Evolutionary conservation across 2,797 vertebrate species (phyloP), one percentile per base, ranked within the genome.

Genomic region (Vireo griseus): DNA sequence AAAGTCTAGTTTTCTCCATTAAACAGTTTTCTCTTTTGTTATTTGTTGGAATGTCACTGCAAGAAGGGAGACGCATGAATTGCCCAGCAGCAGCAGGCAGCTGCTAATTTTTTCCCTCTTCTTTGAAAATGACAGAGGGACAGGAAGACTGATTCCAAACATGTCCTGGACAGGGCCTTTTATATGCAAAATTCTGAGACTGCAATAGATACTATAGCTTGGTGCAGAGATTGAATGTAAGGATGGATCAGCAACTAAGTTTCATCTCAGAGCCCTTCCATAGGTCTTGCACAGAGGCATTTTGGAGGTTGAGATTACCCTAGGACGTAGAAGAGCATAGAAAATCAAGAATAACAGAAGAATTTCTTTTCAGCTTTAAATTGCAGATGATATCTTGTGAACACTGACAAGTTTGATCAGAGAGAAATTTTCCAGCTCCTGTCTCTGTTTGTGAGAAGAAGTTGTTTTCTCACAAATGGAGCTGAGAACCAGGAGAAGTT

Each of bases 1-100:
- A 52, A 91, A 96, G 66, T 91, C 79, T 96, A 85, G 63, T 82
- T 94, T 96, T 88, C 90, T 95, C 26, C 35, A 16, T 68, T 67
- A 74, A 93, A 47, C 9, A 63, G 35, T 66, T 68, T 39, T 4
- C 17, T 74, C 35, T 20, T 33, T 25, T 28, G 11, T 16, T 45
- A 13, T 19, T 71, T 28, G 4, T 33, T 51, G 22, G 13, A 44
- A 21, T 12, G 7, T 31, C 39, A 28, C 17, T 28, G 19, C 31
- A 62, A 45, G 39, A 74, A 77, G 16, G 20, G 14, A 45, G 52
- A 83, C 50, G 13, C 37, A 10, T 17, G 19, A 50, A 20, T 4
- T 65, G 15, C 28, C 9, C 21, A 40, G n/a, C 24, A 65, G 25
- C 24, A 57, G 35, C 15, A 54, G 37, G 13, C 10, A 51, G 28